Base-by-base conservation (phyloP, 2,113 vertebrate genomes). In the Myiagra hebetior region DNA sequence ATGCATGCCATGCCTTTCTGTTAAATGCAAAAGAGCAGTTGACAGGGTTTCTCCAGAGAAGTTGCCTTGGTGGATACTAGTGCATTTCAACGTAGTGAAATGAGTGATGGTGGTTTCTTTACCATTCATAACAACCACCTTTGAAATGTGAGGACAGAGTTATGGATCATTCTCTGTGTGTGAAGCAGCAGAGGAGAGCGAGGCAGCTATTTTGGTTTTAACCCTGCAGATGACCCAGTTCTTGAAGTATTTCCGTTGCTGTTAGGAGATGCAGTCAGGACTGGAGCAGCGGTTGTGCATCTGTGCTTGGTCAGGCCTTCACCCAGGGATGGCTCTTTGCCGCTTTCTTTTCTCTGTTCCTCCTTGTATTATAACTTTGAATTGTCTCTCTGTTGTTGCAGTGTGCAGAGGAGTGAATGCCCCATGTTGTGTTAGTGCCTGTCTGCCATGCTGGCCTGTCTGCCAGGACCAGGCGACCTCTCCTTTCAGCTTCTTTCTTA, bases 401-500 rank as follows among this genome's bases (percentile, higher is more conserved):
- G 99, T 99, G 99, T 99, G 98, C 96, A 95, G 95, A 99, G 98
- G 98, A 99, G 98, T 98, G 98, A 91, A 98, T 98, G 98, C 98
- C 98, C 98, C 98, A 98, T 98, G 98, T 98, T 98, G 98, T 99
- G 99, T 98, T 99, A 99, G 98, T 99, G 98, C 98, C 97, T 96
- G 97, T 99, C 98, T 99, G 99, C 98, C 99, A 99, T 99, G 99
- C 99, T 99, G 98, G 99, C 99, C 99, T 99, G 99, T 98, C 98
- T 99, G 93, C 99, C 99, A 98, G 98, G 99, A 98, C 99, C 99
- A 99, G 98, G 98, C 98, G 99, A 99, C 98, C 99, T 99, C 98
- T 99, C 99, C 98, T 98, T 99, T 98, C 99, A 99, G 99, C 99
- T 99, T 99, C 99, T 99, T 98, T 98, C 99, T 98, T 99, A 99